Percentiles rank a stretch among this genome's conserved stretches.
These are phyloP conservation scores for Orestias chungarensis DNA, from an alignment of 2,797 vertebrate species.

Conservation along the genomic window DNA sequence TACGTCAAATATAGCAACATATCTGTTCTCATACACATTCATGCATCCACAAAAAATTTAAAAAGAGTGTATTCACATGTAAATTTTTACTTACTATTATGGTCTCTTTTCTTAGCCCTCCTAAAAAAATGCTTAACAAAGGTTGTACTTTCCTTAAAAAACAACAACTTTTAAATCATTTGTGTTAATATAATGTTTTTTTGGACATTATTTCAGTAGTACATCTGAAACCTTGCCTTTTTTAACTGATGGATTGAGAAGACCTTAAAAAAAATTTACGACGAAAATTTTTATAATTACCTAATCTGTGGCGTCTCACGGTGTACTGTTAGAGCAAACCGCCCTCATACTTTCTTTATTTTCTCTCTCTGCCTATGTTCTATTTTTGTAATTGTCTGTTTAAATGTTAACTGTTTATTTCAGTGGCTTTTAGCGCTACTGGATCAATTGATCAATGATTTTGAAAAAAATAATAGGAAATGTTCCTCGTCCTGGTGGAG, in stretches of 20 bases:
- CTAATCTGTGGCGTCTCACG: too few species aligned
- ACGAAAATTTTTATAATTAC: not conserved
- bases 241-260: not conserved
- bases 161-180: not conserved
- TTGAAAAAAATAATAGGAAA: not conserved
- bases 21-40: slow-evolving; percentile 15
- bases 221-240: not conserved
- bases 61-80: slow-evolving; percentile 15
- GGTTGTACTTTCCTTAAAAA: slow-evolving; percentile 46
- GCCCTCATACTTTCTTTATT: too few species aligned
- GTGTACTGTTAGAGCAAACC: too few species aligned
- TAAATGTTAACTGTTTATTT: not conserved
- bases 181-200: not conserved
- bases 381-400: too few species aligned
- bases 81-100: slow-evolving; percentile 19
- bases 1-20: slow-evolving; percentile 33
- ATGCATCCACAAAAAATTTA: slow-evolving; percentile 11
- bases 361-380: too few species aligned
- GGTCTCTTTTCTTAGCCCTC: slow-evolving; percentile 38
- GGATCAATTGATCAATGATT: not conserved
- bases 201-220: not conserved
- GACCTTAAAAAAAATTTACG: not conserved
- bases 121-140: slow-evolving; percentile 19
- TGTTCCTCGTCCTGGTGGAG: not conserved
- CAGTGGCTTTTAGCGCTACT: not conserved